Conservation (phyloP, 2,888 invertebrate species). For the Mesorhabditis sp. region DNA sequence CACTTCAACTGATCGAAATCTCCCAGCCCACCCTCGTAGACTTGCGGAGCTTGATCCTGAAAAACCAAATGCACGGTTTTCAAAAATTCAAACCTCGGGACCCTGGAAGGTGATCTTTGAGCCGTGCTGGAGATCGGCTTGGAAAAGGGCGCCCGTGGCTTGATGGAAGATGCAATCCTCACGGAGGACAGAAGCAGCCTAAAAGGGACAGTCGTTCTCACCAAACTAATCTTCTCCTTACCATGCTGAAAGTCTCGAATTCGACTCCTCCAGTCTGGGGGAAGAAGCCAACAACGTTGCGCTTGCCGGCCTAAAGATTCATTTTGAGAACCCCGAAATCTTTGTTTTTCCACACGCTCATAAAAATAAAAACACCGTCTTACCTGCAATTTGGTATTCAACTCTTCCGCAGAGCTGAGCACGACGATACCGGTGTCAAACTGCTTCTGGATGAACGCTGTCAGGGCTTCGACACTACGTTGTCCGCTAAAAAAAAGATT, state of each 20-base stretch:
- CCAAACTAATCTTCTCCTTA: constrained; percentile 8
- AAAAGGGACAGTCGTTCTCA: constrained; percentile 54
- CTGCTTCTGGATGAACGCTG: constrained; percentile 82
- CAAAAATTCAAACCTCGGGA: background rate
- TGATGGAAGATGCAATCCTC: constrained; percentile 83
- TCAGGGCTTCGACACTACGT: constrained; percentile 83
- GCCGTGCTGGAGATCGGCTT: constrained; percentile 54
- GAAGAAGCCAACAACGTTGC: constrained; percentile 66
- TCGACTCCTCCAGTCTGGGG: constrained; percentile 72
- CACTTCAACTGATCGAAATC: constrained; percentile 42
- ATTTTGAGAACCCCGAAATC: background rate
- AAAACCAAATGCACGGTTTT: background rate
- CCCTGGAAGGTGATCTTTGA: constrained; percentile 25
- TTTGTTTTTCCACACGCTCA: background rate
- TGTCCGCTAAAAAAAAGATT: constrained; percentile 64
- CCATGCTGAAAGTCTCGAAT: constrained; percentile 70
- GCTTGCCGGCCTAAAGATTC: constrained; percentile 63
- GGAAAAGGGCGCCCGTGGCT: constrained; percentile 48
- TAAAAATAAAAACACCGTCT: background rate
- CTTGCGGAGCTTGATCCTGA: background rate
- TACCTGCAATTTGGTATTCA: constrained; percentile 59
- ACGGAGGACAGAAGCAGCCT: constrained; percentile 73
- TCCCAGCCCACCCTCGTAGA: constrained; percentile 29
- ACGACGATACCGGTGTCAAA: constrained; percentile 78
- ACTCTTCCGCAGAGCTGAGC: constrained; percentile 72